These are phyloP conservation scores for Phortica okadai DNA, from an alignment of 2,888 invertebrate species.

Conservation along the genomic window DNA sequence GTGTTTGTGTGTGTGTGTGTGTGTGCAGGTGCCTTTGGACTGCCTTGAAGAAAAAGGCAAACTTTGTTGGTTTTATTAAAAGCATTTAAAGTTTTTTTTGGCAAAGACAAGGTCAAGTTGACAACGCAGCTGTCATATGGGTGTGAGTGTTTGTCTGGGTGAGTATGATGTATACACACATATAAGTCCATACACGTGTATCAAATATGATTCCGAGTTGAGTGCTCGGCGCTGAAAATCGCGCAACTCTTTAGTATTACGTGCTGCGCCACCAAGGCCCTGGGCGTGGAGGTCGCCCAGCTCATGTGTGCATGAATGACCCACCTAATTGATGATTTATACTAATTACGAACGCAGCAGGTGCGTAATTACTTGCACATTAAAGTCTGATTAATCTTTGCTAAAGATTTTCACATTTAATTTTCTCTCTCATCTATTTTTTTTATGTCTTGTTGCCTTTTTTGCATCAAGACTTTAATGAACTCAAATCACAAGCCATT, in stretches of 20 bases:
- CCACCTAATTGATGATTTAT: conserved; percentile 32
- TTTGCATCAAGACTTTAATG: neutral
- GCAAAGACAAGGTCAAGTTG: conserved; percentile 23
- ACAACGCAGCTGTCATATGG: neutral
- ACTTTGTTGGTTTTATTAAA: too few species aligned
- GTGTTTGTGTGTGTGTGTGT: conserved; percentile 15
- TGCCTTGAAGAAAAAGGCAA: too few species aligned
- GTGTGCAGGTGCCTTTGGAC: conserved; percentile 27
- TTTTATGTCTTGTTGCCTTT: neutral
- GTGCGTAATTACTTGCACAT: neutral
- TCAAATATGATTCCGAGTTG: neutral
- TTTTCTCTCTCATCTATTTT: neutral
- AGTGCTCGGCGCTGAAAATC: neutral
- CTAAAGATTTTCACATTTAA: neutral
- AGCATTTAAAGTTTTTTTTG: neutral
- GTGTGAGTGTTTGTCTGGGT: neutral
- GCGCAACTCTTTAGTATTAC: neutral
- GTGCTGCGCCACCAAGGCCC: neutral
- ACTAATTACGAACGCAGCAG: conserved; percentile 32
- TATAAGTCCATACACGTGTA: too few species aligned
- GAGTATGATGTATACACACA: neutral
- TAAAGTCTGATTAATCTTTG: too few species aligned
- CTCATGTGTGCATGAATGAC: neutral
- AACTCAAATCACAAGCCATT: neutral
- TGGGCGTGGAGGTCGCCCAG: neutral